These are phyloP conservation scores for Camarhynchus parvulus DNA, from an alignment of 2,113 vertebrate species.

Conservation along the genomic window DNA sequence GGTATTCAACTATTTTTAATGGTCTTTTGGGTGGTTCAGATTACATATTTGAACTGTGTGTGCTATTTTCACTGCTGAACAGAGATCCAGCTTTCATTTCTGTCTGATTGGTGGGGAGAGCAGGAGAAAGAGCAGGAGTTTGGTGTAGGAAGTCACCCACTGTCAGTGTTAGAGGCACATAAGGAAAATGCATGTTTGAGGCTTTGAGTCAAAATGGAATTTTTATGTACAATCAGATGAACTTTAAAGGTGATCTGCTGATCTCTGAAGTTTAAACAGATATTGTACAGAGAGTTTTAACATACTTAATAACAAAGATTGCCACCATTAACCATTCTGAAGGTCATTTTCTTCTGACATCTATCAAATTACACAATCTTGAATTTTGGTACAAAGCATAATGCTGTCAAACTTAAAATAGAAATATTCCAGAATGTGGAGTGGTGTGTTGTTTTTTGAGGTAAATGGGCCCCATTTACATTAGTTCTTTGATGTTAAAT, in stretches of 20 bases:
- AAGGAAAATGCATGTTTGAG: neutral
- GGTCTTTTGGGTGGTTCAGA: slow-evolving; percentile 19
- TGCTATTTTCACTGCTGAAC: neutral
- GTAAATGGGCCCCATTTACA: slow-evolving; percentile 79
- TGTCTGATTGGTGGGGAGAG: neutral
- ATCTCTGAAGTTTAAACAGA: slow-evolving; percentile 27
- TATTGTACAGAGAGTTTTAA: neutral
- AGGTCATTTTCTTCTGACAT: slow-evolving; percentile 66
- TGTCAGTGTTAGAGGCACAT: neutral
- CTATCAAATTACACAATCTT: slow-evolving; percentile 64
- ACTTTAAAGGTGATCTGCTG: slow-evolving; percentile 36
- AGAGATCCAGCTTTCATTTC: neutral
- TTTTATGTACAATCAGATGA: slow-evolving; percentile 11
- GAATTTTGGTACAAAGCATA: slow-evolving; percentile 62
- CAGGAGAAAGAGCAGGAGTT: neutral
- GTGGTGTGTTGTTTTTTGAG: slow-evolving; percentile 67
- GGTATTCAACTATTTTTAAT: slow-evolving; percentile 39
- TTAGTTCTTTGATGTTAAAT: slow-evolving; percentile 82
- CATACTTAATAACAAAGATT: slow-evolving; percentile 25
- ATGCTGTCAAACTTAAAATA: slow-evolving; percentile 66
- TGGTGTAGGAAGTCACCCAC: neutral
- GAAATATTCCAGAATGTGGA: slow-evolving; percentile 68
- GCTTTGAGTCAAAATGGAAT: neutral
- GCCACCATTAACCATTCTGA: neutral
- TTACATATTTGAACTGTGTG: slow-evolving; percentile 5